phyloP scores from a whole-genome alignment of 2,797 vertebrate genomes.

The Phyllotis vaccarum region DNA sequence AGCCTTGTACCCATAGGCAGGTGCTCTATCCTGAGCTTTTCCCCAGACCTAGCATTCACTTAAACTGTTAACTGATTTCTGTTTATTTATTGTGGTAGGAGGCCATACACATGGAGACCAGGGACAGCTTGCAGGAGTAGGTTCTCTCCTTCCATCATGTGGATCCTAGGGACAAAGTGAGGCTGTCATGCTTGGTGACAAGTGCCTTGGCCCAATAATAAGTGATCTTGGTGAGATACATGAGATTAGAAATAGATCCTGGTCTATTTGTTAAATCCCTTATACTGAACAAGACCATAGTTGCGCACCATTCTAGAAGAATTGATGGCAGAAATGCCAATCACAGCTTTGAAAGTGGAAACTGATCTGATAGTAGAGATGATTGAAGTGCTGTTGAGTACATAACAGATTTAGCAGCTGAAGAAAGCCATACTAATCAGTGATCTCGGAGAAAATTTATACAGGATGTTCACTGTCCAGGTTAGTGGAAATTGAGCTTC shows the following conservation, averaged over 20 bases:
- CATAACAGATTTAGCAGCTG: neutral
- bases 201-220: neutral
- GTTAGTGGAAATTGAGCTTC: conserved; percentile 28
- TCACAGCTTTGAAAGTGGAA: neutral
- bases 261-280: neutral
- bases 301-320: conserved; percentile 4
- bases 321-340: conserved; percentile 4
- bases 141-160: neutral
- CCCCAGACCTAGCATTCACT: neutral
- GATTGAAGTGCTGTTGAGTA: neutral
- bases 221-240: neutral
- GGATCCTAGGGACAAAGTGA: neutral
- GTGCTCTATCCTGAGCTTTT: neutral
- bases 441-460: neutral
- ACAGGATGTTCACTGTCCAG: neutral
- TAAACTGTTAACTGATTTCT: neutral
- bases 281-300: neutral
- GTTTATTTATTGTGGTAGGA: neutral
- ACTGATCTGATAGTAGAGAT: neutral
- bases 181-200: neutral
- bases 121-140: neutral
- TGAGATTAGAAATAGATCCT: too few species aligned
- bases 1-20: neutral
- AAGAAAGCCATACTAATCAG: neutral
- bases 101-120: neutral